Conservation (phyloP, 2,797 vertebrate genomes). For the Syncerus caffer region DNA sequence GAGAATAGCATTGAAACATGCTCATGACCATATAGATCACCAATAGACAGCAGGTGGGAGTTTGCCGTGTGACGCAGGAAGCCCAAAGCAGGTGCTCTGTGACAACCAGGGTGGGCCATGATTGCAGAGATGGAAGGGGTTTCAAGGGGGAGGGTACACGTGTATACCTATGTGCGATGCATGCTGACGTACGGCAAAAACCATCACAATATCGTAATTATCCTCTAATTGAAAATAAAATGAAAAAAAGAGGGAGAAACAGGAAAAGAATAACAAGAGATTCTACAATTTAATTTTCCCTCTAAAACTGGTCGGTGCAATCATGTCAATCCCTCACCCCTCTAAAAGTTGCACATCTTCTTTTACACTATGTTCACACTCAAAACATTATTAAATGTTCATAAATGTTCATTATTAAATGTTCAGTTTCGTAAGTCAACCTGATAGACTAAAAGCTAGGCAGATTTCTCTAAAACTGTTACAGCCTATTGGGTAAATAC, state of each 20-base stretch:
- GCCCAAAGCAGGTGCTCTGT: background rate
- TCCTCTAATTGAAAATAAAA: background rate
- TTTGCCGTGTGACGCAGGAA: background rate
- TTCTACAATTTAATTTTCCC: background rate
- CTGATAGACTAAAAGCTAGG: background rate
- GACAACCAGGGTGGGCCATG: background rate
- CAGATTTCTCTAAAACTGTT: conserved; percentile 30
- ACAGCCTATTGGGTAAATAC: conserved; percentile 61
- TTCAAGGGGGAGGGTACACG: background rate
- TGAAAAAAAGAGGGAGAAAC: background rate
- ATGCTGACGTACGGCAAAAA: background rate
- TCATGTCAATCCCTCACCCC: background rate
- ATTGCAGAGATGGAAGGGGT: background rate
- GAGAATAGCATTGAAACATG: background rate
- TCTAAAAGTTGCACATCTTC: conserved; percentile 22
- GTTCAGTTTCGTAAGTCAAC: conserved; percentile 14
- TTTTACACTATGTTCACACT: background rate
- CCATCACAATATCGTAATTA: background rate
- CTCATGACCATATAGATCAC: background rate
- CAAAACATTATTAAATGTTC: conserved; percentile 37
- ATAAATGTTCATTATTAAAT: too few relatives aligned
- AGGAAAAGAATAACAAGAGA: background rate
- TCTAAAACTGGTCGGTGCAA: conserved; percentile 1
- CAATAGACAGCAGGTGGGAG: background rate
- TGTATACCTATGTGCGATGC: background rate